phyloP scores from a whole-genome alignment of 2,113 vertebrate genomes.

The Nothocercus nigrocapillus region DNA sequence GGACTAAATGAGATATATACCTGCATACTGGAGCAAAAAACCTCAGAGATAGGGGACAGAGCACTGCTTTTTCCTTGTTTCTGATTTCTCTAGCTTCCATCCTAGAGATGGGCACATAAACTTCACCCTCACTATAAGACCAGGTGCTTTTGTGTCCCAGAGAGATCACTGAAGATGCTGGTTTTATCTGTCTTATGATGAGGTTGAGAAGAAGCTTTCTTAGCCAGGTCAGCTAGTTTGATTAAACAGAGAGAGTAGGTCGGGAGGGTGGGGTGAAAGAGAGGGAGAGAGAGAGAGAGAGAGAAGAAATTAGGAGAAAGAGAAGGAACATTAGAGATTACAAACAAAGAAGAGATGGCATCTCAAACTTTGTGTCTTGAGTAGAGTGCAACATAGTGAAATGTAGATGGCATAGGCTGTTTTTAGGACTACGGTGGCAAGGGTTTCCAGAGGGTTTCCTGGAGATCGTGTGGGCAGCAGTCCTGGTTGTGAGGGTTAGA shows the following conservation, averaged over 20 bases:
- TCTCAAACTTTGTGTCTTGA: neutral
- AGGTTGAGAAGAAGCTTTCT: neutral
- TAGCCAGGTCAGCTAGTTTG: neutral
- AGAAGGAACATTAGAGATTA: neutral
- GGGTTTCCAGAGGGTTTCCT: neutral
- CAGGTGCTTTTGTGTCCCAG: neutral
- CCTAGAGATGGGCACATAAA: neutral
- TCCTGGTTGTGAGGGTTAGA: neutral
- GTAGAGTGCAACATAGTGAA: neutral
- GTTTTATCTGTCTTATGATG: neutral
- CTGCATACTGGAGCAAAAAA: neutral
- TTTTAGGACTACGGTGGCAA: neutral
- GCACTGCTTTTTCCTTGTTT: neutral
- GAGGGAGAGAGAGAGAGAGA: fast-evolving
- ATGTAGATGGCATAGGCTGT: neutral
- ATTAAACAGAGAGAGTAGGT: neutral
- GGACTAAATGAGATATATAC: neutral
- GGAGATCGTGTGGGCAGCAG: neutral
- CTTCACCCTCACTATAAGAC: neutral
- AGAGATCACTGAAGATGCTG: neutral
- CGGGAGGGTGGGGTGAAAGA: neutral
- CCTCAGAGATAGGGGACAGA: neutral
- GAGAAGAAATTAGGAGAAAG: neutral
- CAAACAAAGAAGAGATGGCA: neutral
- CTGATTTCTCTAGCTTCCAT: neutral